phyloP scores from a whole-genome alignment of 2,113 vertebrate genomes.

The Glareola pratincola region DNA sequence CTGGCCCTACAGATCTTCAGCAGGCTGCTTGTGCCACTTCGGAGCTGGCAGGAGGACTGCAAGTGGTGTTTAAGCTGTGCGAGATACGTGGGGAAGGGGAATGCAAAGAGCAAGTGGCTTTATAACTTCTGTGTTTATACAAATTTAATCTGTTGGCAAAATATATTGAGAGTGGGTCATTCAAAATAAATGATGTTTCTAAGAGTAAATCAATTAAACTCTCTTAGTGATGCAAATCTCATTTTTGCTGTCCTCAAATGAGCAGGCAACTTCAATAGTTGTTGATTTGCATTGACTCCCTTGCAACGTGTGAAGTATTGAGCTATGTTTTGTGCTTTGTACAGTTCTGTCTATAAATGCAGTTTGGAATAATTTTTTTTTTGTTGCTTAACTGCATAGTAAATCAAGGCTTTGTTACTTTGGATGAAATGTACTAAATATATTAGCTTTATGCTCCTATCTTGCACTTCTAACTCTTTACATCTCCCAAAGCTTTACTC shows the following conservation, averaged over 20 bases:
- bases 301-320: neutral
- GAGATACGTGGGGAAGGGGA: neutral
- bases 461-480: neutral
- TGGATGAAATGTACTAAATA: neutral
- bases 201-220: slow-evolving; percentile 4
- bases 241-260: neutral
- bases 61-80: neutral
- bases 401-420: neutral
- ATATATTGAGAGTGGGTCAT: neutral
- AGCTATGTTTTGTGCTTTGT: neutral
- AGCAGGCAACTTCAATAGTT: neutral
- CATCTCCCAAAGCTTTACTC: neutral
- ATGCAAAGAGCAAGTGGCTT: neutral
- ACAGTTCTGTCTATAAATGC: neutral
- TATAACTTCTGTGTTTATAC: neutral
- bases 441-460: neutral
- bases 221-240: neutral
- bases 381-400: neutral
- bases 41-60: neutral
- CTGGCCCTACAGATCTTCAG: neutral
- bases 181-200: neutral
- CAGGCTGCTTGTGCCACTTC: neutral
- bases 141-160: slow-evolving; percentile 18
- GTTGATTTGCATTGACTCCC: neutral
- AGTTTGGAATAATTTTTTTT: neutral